Evolutionary conservation across 2,888 invertebrate genomes (phyloP), one percentile per base, ranked within the genome.

Genomic region (Teleiodes luculella): DNA sequence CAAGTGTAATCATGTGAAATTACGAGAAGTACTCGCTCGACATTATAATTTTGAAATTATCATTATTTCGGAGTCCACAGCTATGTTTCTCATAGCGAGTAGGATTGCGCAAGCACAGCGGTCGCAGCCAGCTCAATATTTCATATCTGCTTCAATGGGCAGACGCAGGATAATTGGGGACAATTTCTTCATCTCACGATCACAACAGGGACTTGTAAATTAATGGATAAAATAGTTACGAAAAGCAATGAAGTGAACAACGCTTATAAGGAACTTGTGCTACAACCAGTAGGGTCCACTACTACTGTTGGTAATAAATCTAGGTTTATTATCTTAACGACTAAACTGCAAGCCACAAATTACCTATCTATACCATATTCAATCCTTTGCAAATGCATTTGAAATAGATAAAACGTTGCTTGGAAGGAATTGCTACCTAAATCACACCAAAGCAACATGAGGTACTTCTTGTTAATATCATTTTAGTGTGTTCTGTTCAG

Each of bases 11-110:
- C 28, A 43, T 28, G 13, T 28, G 43, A 43, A 43, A 43, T 43
- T 13, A 43, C 20, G 43, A n/a, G 43, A 24, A 43, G 20, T 13
- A 28, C 13, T 43, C 28, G 43, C 13, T 43, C 28, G 43, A 43
- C 43, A 43, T 43, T 28, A 28, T 28, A 43, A 43, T 43, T n/a
- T 43, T 43, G 43, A 43, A 43, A 43, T 43, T n/a, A 10, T 43
- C 41, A 11, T 41, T 11, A 20, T 28, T 43, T 43, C n/a, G 24
- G 24, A 43, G 20, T 24, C n/a, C 24, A 43, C 43, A 5, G n/a
- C 18, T 43, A 18, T 24, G n/a, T 24, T 43, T 33, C n/a, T 33
- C 10, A 33, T 8, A 33, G n/a, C 33, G 20, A 20, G n/a, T n/a
- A 10, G 3, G 11, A 20, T 43, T 43, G 43, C 24, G 43, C n/a